Conservation (phyloP, 2,113 vertebrate genomes). For the Ranitomeya variabilis region DNA sequence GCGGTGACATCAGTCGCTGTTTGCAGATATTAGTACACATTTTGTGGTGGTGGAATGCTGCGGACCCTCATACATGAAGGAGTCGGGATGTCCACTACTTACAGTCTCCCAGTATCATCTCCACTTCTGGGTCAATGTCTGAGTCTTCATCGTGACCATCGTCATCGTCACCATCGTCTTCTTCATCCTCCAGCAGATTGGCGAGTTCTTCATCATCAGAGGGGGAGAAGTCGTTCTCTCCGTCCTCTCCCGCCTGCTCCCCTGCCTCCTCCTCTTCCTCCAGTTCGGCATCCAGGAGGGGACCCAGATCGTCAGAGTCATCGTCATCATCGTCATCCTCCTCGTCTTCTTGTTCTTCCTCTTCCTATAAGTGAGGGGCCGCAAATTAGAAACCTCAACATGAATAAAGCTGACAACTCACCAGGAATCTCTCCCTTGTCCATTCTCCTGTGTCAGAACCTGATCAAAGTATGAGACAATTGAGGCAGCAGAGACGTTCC, state of each 20-base stretch:
- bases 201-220: constrained; percentile 92
- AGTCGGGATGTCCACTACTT: constrained; percentile 66
- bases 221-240: constrained; percentile 88
- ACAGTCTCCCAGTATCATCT: constrained; percentile 93
- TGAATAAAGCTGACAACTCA: not conserved
- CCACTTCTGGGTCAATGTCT: constrained; percentile 80
- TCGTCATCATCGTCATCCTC: constrained; percentile 93
- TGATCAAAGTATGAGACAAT: not conserved
- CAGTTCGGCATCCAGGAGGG: constrained; percentile 85
- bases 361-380: not conserved
- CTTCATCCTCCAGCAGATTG: constrained; percentile 87
- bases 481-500: not conserved
- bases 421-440: not conserved
- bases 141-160: constrained; percentile 68
- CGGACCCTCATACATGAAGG: not conserved
- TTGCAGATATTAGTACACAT: too few relatives aligned
- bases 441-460: not conserved
- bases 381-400: not conserved
- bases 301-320: constrained; percentile 89
- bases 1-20: not conserved
- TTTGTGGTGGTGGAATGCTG: too few relatives aligned
- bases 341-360: constrained; percentile 90
- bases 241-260: constrained; percentile 87
- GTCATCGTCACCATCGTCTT: constrained; percentile 84
- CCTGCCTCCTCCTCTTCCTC: constrained; percentile 87